Conservation (phyloP, 1,140 invertebrate genomes). For the Calliphora vicina region DNA sequence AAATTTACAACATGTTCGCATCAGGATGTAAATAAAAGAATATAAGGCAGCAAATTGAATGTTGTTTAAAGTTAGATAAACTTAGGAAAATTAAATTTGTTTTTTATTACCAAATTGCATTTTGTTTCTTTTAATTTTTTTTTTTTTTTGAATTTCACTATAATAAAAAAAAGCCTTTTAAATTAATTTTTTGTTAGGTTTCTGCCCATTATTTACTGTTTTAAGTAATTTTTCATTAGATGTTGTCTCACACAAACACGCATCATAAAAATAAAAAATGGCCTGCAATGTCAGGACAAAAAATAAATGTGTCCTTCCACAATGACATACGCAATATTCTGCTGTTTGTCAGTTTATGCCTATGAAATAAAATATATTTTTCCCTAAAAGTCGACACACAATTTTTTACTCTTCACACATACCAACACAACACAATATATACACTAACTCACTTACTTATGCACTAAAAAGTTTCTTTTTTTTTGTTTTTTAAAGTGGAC, state of each 20-base stretch:
- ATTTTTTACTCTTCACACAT: background rate
- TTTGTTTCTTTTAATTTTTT: no score
- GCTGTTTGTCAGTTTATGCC: no score
- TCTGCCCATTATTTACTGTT: background rate
- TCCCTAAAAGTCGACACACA: background rate
- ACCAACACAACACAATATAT: background rate
- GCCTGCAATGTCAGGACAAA: background rate
- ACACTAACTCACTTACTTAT: background rate
- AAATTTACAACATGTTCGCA: background rate
- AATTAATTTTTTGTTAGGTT: background rate
- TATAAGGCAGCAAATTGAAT: no score
- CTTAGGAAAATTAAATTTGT: no score
- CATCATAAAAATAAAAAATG: conserved; percentile 5
- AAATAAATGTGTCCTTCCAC: background rate
- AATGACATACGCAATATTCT: conserved; percentile 12
- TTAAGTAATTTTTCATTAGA: conserved; percentile 26
- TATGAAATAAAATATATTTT: background rate
- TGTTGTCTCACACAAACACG: background rate
- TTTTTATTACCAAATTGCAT: no score
- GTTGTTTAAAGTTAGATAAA: no score
- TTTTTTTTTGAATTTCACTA: background rate
- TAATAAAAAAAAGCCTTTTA: background rate
- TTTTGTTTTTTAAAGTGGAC: no score
- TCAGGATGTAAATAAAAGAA: background rate
- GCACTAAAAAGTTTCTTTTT: background rate